Percentiles rank a stretch among this genome's conserved stretches.
phyloP scores from a whole-genome alignment of 1,140 invertebrate genomes.

The Myzus persicae region DNA sequence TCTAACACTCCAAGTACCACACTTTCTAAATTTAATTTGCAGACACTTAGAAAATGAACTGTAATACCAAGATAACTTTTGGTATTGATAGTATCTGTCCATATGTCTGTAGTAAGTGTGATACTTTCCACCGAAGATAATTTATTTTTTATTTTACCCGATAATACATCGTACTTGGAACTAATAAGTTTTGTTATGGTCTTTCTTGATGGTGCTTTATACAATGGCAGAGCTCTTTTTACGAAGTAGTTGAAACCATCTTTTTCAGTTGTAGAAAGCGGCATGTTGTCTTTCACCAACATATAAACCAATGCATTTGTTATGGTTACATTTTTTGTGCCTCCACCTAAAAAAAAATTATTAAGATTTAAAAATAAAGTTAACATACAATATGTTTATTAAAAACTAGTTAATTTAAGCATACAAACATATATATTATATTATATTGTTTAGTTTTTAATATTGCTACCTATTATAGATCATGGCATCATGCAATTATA shows the following conservation, averaged over 20 bases:
- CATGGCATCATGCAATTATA: too few relatives aligned
- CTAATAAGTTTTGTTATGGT: background rate
- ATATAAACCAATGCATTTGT: background rate
- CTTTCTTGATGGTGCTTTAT: background rate
- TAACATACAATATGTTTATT: too few relatives aligned
- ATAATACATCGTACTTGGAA: background rate
- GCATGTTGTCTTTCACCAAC: slow-evolving; percentile 1
- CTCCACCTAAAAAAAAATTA: background rate
- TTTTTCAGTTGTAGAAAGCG: background rate
- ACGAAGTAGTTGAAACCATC: background rate
- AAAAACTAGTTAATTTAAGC: too few relatives aligned
- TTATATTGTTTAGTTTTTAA: too few relatives aligned
- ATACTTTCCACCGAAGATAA: background rate
- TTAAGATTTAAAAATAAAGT: too few relatives aligned
- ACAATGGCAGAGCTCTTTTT: background rate
- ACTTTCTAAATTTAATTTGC: background rate
- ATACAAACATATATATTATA: too few relatives aligned
- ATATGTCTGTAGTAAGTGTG: background rate
- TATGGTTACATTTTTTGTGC: background rate
- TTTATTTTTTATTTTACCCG: background rate
- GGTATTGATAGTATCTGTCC: background rate
- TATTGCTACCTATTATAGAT: too few relatives aligned
- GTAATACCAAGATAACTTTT: background rate
- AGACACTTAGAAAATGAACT: background rate
- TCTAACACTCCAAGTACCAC: background rate